phyloP scores from a whole-genome alignment of 2,888 invertebrate species.

The Andrena flavipes region DNA sequence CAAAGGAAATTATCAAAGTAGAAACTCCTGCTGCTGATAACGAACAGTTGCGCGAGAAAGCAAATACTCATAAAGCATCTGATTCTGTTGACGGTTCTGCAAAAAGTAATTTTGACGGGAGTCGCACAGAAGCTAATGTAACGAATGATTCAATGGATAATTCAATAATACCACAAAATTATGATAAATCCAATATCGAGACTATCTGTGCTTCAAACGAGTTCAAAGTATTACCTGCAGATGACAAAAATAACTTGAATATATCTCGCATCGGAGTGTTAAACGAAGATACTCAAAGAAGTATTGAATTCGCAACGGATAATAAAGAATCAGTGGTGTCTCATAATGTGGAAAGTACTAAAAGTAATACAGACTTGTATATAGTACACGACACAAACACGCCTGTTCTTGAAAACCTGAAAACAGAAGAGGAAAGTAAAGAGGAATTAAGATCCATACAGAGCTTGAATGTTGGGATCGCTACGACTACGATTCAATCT shows the following conservation, averaged over 20 bases:
- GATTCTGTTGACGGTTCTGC: not conserved
- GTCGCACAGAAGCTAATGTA: not conserved
- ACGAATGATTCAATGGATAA: not conserved
- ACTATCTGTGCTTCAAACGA: not conserved
- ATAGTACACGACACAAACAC: not conserved
- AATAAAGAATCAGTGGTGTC: not conserved
- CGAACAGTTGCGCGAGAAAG: not conserved
- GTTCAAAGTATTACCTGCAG: not conserved
- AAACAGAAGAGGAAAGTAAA: constrained; percentile 9
- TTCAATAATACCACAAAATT: not conserved
- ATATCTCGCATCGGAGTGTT: not conserved
- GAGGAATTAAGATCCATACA: not conserved
- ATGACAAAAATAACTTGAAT: not conserved
- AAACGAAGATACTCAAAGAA: not conserved
- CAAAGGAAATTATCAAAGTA: constrained; percentile 18
- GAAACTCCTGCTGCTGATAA: constrained; percentile 1
- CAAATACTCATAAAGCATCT: not conserved
- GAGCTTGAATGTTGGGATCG: not conserved
- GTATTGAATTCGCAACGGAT: not conserved
- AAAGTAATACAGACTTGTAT: not conserved
- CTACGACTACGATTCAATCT: not conserved
- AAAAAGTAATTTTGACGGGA: not conserved
- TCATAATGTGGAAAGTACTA: not conserved
- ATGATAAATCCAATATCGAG: constrained; percentile 13
- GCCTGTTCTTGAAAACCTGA: not conserved